Evolutionary conservation across 2,888 invertebrate genomes (phyloP).

Genomic region (Lasioglossum marginatum): DNA sequence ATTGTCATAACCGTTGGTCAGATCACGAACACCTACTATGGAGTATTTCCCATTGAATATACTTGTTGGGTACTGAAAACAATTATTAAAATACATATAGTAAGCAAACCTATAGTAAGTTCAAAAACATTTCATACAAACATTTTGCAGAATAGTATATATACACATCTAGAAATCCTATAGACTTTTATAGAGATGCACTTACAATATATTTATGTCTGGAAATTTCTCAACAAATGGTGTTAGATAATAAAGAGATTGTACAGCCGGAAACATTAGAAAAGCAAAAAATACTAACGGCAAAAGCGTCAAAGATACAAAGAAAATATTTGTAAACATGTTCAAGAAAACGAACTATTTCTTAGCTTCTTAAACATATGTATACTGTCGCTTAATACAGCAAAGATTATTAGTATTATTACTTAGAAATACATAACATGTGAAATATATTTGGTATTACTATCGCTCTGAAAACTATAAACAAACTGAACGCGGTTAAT

Average conservation of each 20-base stretch:
- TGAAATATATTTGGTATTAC: neutral
- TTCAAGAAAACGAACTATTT: neutral
- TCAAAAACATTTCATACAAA: neutral
- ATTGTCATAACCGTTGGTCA: conserved; percentile 95
- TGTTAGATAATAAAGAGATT: conserved; percentile 79
- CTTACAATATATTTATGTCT: conserved; percentile 49
- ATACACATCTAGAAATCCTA: neutral
- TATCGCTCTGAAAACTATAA: neutral
- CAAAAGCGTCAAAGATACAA: conserved; percentile 77
- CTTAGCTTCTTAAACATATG: neutral
- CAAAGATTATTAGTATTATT: neutral
- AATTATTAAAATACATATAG: conserved; percentile 2
- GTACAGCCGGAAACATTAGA: conserved; percentile 77
- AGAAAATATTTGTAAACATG: conserved; percentile 70
- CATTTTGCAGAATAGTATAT: neutral
- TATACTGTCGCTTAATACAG: neutral
- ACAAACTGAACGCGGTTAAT: neutral
- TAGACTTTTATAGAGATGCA: neutral
- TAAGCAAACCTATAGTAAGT: neutral
- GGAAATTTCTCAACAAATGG: conserved; percentile 76
- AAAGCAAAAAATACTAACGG: conserved; percentile 79
- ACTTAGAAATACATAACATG: neutral
- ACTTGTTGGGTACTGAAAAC: conserved; percentile 89
- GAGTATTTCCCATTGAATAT: conserved; percentile 88
- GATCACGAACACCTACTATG: conserved; percentile 92